Evolutionary conservation across 1,140 invertebrate genomes (phyloP).

Genomic region (Neelides sp.): DNA sequence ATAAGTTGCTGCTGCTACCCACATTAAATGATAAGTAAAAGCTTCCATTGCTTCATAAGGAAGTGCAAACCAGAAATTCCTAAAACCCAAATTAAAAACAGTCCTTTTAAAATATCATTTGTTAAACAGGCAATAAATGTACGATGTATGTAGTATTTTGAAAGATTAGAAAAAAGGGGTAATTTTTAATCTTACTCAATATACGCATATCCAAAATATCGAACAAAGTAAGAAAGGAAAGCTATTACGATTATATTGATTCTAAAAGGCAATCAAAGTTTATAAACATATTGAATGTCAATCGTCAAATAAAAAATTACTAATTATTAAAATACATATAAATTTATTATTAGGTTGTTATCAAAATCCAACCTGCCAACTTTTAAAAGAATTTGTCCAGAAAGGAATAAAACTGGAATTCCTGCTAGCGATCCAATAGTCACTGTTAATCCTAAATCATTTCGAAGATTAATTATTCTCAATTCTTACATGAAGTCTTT

Average conservation of each 20-base stretch:
- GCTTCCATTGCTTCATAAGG: slow-evolving; percentile 74
- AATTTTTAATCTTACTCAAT: slow-evolving; percentile 65
- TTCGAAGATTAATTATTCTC: not conserved
- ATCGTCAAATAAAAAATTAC: no score
- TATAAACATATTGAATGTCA: no score
- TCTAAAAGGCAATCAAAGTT: no score
- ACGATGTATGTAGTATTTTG: no score
- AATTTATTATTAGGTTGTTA: no score
- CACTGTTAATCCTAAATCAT: slow-evolving; percentile 53
- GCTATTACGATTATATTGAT: slow-evolving; percentile 67
- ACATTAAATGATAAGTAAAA: slow-evolving; percentile 72
- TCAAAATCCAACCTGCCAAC: no score
- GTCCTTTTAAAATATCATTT: no score
- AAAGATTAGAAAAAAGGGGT: not conserved
- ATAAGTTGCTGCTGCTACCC: slow-evolving; percentile 74
- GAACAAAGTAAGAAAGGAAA: slow-evolving; percentile 62
- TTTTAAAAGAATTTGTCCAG: slow-evolving; percentile 62
- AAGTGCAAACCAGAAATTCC: slow-evolving; percentile 72
- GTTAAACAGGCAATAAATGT: no score
- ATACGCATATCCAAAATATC: slow-evolving; percentile 67
- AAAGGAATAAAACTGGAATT: slow-evolving; percentile 64
- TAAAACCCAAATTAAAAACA: slow-evolving; percentile 33
- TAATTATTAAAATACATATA: no score
- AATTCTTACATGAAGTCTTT: not conserved
- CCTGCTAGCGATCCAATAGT: slow-evolving; percentile 66